Evolutionary conservation across 2,888 invertebrate species (phyloP).

Genomic region (Serripes groenlandicus): DNA sequence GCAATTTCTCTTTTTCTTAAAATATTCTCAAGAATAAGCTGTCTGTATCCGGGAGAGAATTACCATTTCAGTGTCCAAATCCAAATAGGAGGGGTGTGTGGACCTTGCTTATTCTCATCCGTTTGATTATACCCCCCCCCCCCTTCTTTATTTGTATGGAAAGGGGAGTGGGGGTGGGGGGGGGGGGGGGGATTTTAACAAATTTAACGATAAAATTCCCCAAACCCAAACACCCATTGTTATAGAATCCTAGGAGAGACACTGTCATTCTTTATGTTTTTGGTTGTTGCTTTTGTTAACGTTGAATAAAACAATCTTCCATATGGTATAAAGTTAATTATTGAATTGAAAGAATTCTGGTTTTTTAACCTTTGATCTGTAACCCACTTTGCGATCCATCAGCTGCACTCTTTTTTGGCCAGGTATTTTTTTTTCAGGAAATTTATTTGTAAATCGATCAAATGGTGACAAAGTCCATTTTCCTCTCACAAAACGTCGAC

Average conservation of each 20-base stretch:
- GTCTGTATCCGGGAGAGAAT: not conserved
- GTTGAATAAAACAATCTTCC: no score
- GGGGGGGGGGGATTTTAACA: not conserved
- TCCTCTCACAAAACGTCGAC: slow-evolving; percentile 75
- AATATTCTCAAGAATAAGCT: not conserved
- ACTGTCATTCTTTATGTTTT: not conserved
- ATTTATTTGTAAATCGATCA: slow-evolving; percentile 73
- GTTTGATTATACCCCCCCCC: no score
- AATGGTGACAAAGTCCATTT: slow-evolving; percentile 67
- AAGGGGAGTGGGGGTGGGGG: not conserved
- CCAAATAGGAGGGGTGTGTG: no score
- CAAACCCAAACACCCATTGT: not conserved
- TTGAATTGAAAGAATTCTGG: slow-evolving; percentile 37
- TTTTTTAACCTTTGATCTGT: slow-evolving; percentile 31
- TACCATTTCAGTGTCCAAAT: not conserved
- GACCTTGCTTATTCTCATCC: no score
- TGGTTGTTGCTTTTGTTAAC: not conserved
- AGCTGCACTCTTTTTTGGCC: slow-evolving; percentile 44
- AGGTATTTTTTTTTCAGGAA: slow-evolving; percentile 21
- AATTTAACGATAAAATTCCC: not conserved
- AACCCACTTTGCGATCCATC: slow-evolving; percentile 49
- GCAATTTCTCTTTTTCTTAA: not conserved
- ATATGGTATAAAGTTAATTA: not conserved
- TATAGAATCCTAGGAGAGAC: not conserved
- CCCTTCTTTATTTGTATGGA: not conserved